Evolutionary conservation across 2,888 invertebrate species (phyloP).

Genomic region (Chymomyza procnemis): DNA sequence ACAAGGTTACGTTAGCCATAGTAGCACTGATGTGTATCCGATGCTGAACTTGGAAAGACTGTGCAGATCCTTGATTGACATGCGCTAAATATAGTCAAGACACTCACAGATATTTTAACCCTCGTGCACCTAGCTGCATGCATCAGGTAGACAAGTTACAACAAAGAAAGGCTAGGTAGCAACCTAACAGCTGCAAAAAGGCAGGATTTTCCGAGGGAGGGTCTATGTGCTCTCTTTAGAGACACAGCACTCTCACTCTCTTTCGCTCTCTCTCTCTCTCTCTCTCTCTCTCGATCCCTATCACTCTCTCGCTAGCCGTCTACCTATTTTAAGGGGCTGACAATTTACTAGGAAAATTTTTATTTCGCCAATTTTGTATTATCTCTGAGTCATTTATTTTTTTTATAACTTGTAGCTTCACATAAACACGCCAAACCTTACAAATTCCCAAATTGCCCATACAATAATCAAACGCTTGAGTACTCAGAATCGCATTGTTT

Average conservation of each 20-base stretch:
- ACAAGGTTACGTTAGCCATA: constrained; percentile 55
- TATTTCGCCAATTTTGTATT: neutral
- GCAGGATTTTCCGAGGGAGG: constrained; percentile 31
- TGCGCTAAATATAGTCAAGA: constrained; percentile 15
- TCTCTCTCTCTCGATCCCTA: neutral
- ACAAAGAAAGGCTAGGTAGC: constrained; percentile 32
- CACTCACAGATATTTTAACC: constrained; percentile 50
- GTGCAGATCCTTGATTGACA: constrained; percentile 54
- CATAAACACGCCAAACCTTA: constrained; percentile 1
- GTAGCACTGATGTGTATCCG: constrained; percentile 34
- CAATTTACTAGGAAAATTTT: neutral
- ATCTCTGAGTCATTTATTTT: constrained; percentile 5
- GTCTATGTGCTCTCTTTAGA: neutral
- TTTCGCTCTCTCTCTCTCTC: neutral
- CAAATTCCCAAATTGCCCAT: constrained; percentile 33
- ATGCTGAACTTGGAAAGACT: constrained; percentile 28
- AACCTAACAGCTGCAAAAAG: constrained; percentile 41
- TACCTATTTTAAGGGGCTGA: too few species aligned
- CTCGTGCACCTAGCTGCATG: constrained; percentile 25
- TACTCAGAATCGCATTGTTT: constrained; percentile 21
- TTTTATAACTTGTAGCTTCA: neutral
- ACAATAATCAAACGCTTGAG: constrained; percentile 24
- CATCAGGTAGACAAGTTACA: constrained; percentile 24
- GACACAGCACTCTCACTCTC: neutral
- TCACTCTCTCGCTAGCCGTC: too few species aligned